A percentile compares a stretch with the other conserved stretches of the same genome.
Evolutionary conservation across 2,113 vertebrate genomes (phyloP).

Genomic region (Anas platyrhynchos): DNA sequence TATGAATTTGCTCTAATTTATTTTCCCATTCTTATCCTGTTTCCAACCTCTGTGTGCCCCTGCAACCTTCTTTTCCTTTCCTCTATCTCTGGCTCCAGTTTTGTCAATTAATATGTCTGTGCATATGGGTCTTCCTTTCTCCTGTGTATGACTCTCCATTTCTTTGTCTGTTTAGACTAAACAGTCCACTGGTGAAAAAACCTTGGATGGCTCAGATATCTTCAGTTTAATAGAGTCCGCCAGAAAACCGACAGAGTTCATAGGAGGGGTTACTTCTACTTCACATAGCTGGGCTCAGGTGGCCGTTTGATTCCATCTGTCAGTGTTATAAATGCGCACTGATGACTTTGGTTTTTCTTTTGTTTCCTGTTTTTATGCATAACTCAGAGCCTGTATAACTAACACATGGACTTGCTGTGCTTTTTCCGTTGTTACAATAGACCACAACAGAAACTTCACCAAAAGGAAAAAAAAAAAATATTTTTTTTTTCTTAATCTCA

Average conservation of each 20-base stretch:
- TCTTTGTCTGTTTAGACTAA: slow-evolving; percentile 87
- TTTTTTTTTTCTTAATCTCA: neutral
- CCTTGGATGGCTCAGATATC: slow-evolving; percentile 84
- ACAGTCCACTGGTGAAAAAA: slow-evolving; percentile 80
- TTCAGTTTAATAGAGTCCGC: slow-evolving; percentile 85
- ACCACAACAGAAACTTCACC: neutral
- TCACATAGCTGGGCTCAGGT: slow-evolving; percentile 88
- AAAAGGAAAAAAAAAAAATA: neutral
- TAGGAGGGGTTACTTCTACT: slow-evolving; percentile 87
- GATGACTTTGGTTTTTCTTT: slow-evolving; percentile 15
- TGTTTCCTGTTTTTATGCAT: neutral
- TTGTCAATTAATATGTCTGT: slow-evolving; percentile 46
- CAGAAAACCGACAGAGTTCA: slow-evolving; percentile 86
- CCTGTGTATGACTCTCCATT: slow-evolving; percentile 79
- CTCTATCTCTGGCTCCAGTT: slow-evolving; percentile 45
- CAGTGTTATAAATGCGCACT: neutral
- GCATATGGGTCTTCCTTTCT: neutral
- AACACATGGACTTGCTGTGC: neutral
- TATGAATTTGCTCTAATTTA: slow-evolving; percentile 71
- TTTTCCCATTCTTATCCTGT: slow-evolving; percentile 73
- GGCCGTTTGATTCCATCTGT: slow-evolving; percentile 73
- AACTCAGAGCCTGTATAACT: neutral
- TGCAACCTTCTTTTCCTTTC: slow-evolving; percentile 42
- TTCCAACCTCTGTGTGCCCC: slow-evolving; percentile 41
- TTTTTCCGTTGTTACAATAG: neutral